Evolutionary conservation across 1,140 invertebrate genomes (phyloP).

Genomic region (Elysia chlorotica): DNA sequence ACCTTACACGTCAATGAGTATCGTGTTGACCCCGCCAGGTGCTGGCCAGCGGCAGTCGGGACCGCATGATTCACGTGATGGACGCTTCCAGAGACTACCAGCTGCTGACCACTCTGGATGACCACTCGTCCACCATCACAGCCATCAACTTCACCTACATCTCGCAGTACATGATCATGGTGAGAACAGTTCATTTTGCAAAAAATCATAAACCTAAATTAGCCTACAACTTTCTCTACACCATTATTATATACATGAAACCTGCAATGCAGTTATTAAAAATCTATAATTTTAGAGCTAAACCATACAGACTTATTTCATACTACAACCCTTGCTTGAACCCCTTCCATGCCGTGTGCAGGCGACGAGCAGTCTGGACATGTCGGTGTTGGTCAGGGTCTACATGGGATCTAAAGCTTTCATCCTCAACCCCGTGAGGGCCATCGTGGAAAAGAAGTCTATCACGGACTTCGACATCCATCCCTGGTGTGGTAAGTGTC

Average conservation of each 20-base stretch:
- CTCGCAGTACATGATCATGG: slow-evolving; percentile 1
- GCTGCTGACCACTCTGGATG: slow-evolving; percentile 18
- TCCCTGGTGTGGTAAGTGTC: slow-evolving; percentile 15
- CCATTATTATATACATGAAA: too few relatives aligned
- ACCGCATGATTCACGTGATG: slow-evolving; percentile 23
- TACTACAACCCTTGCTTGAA: too few relatives aligned
- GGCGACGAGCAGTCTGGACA: slow-evolving; percentile 19
- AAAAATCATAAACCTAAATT: too few relatives aligned
- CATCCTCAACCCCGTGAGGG: slow-evolving; percentile 6
- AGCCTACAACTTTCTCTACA: too few relatives aligned
- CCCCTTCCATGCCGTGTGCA: too few relatives aligned
- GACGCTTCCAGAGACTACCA: slow-evolving; percentile 13
- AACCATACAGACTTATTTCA: too few relatives aligned
- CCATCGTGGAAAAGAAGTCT: slow-evolving; percentile 19
- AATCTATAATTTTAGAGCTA: too few relatives aligned
- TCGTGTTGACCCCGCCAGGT: too few relatives aligned
- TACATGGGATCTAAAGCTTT: slow-evolving; percentile 7
- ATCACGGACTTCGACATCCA: slow-evolving; percentile 14
- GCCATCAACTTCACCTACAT: slow-evolving; percentile 19
- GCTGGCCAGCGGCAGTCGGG: slow-evolving; percentile 12
- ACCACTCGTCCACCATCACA: slow-evolving; percentile 18
- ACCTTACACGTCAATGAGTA: too few relatives aligned
- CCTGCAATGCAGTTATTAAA: too few relatives aligned
- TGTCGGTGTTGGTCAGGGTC: slow-evolving; percentile 15
- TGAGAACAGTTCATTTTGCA: too few relatives aligned